Percentiles rank a stretch among this genome's conserved stretches.
Conservation (phyloP, 2,888 invertebrate genomes). For the Archips crataeganus region DNA sequence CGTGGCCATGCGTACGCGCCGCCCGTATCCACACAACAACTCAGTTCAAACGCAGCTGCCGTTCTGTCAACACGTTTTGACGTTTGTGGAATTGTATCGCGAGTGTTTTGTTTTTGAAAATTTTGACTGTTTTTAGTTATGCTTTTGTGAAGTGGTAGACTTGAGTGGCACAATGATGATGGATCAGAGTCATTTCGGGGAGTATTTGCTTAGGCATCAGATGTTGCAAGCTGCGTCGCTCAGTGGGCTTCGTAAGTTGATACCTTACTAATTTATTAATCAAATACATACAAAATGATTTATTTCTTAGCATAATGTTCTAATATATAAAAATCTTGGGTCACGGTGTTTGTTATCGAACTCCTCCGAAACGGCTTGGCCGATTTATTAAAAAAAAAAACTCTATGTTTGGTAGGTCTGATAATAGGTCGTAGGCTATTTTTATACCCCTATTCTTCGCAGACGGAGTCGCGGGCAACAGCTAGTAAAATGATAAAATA, state of each 20-base stretch:
- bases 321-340: too few species aligned
- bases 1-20: conserved; percentile 79
- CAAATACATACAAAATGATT: background rate
- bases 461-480: too few species aligned
- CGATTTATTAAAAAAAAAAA: too few species aligned
- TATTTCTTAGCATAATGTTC: too few species aligned
- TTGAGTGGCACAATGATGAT: conserved; percentile 71
- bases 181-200: conserved; percentile 82
- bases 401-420: too few species aligned
- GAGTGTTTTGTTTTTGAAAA: conserved; percentile 52
- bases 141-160: conserved; percentile 72
- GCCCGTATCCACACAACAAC: conserved; percentile 61
- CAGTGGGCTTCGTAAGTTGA: conserved; percentile 76
- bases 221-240: conserved; percentile 81
- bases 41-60: conserved; percentile 80
- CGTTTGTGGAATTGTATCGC: conserved; percentile 72
- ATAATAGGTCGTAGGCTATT: too few species aligned
- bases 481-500: too few species aligned
- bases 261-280: background rate
- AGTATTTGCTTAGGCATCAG: conserved; percentile 81
- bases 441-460: too few species aligned
- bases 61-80: conserved; percentile 67
- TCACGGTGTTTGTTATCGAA: too few species aligned
- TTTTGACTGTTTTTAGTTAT: conserved; percentile 51
- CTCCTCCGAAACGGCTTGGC: too few species aligned